Evolutionary conservation across 2,888 invertebrate genomes (phyloP), one percentile per base, ranked within the genome.

Genomic region (Himalopsyche japonica): DNA sequence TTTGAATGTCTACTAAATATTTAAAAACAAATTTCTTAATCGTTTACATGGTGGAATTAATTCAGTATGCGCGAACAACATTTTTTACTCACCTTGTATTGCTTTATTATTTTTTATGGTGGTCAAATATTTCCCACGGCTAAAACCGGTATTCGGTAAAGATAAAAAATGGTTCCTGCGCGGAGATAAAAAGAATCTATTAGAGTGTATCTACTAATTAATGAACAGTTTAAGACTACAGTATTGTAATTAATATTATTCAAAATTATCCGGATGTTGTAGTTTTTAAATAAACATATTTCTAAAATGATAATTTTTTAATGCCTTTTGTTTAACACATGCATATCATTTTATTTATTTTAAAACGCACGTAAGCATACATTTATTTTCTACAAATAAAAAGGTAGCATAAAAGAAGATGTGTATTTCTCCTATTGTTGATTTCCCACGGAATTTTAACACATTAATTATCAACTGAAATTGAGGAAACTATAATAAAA

Each of bases 81-180:
- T 70, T 70, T 70, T 70, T 70, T 70, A 70, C 70, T 27, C 70
- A 70, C 70, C 70, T 70, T 70, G 70, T 70, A 27, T 70, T 70
- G 24, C 70, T 70, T 70, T 70, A 70, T 70, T 70, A 70, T 70
- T 70, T 70, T 70, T 24, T 70, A 70, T 70, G 70, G 70, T 70
- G 70, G 70, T 70, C 70, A 70, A 70, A 70, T 70, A 70, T 70
- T 70, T 70, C 70, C 70, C 70, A 70, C 70, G 70, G 15, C 27
- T 70, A 70, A 70, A 70, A 70, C 70, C 70, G 70, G 70, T 70
- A 70, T 70, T 70, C 70, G 20, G 27, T 70, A 70, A 70, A 70
- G 70, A 70, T 70, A 70, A 70, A 70, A 70, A 70, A 70, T 70
- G 70, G 70, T 70, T 70, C 70, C 70, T 70, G 70, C 70, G 70